phyloP scores from a whole-genome alignment of 2,888 invertebrate species.

The Pseudeuparius sepicola region DNA sequence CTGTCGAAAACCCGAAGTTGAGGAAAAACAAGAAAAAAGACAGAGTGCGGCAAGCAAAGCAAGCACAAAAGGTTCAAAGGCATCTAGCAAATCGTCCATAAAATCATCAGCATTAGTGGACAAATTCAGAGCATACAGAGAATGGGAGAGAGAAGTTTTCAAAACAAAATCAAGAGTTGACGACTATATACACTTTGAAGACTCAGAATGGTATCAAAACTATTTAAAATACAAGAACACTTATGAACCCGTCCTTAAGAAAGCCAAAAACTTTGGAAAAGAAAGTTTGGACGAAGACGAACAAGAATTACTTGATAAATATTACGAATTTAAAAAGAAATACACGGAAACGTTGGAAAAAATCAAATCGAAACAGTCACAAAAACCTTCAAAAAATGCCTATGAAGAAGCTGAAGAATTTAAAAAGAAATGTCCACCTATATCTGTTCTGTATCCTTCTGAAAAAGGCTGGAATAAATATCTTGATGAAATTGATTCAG shows the following conservation, averaged over 20 bases:
- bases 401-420: conserved; percentile 23
- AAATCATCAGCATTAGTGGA: too few species aligned
- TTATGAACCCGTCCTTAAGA: conserved; percentile 20
- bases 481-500: too few species aligned
- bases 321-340: conserved; percentile 24
- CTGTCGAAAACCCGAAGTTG: conserved; percentile 9
- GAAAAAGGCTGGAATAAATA: too few species aligned
- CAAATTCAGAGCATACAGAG: conserved; percentile 16
- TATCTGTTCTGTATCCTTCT: conserved; percentile 21
- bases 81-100: too few species aligned
- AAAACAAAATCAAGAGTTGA: conserved; percentile 24
- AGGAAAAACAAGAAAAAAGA: too few species aligned
- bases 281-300: conserved; percentile 21
- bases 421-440: conserved; percentile 16
- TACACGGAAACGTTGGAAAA: conserved; percentile 21
- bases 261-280: conserved; percentile 18
- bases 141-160: conserved; percentile 29
- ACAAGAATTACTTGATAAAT: conserved; percentile 23
- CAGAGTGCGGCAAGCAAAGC: too few species aligned
- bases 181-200: conserved; percentile 22
- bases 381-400: conserved; percentile 12
- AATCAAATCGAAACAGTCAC: conserved; percentile 15
- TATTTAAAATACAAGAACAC: conserved; percentile 24
- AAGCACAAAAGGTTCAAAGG: too few species aligned
- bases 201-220: conserved; percentile 27